phyloP scores from a whole-genome alignment of 2,888 invertebrate genomes.

The Drosophila ezoana region DNA sequence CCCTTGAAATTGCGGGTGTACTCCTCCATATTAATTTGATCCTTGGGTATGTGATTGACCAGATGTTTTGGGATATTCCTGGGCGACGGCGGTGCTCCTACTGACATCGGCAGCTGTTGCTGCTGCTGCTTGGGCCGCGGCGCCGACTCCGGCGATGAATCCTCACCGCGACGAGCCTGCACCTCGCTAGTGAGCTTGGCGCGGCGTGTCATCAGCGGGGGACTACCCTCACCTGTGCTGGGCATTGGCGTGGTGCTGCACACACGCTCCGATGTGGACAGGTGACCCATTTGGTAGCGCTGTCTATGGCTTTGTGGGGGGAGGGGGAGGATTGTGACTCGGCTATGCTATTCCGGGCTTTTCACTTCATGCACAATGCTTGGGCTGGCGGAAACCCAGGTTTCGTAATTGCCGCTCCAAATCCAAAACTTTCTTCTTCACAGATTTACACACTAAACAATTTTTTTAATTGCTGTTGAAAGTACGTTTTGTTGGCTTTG shows the following conservation, averaged over 20 bases:
- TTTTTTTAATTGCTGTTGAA: conserved; percentile 59
- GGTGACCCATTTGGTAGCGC: conserved; percentile 81
- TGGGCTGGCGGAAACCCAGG: conserved; percentile 57
- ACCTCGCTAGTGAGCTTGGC: conserved; percentile 54
- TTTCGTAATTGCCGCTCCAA: conserved; percentile 65
- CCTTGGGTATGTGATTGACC: conserved; percentile 63
- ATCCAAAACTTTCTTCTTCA: conserved; percentile 76
- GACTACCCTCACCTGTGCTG: conserved; percentile 59
- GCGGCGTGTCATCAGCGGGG: conserved; percentile 55
- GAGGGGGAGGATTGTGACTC: neutral
- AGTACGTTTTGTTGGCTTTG: conserved; percentile 50
- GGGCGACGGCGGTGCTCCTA: conserved; percentile 7
- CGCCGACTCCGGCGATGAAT: conserved; percentile 64
- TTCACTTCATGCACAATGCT: conserved; percentile 41
- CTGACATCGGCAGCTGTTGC: conserved; percentile 16
- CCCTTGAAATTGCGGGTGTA: conserved; percentile 80
- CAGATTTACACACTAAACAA: conserved; percentile 71
- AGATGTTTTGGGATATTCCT: conserved; percentile 45
- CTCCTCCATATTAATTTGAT: conserved; percentile 78
- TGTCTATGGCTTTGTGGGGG: conserved; percentile 3
- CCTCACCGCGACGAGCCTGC: conserved; percentile 61
- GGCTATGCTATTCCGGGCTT: conserved; percentile 9
- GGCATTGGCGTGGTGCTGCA: conserved; percentile 70
- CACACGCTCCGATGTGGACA: conserved; percentile 82
- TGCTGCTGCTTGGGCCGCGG: conserved; percentile 45